Percentiles rank a stretch among this genome's conserved stretches.
These are phyloP conservation scores for Trilocha varians DNA, from an alignment of 2,888 invertebrate genomes.

Conservation along the genomic window DNA sequence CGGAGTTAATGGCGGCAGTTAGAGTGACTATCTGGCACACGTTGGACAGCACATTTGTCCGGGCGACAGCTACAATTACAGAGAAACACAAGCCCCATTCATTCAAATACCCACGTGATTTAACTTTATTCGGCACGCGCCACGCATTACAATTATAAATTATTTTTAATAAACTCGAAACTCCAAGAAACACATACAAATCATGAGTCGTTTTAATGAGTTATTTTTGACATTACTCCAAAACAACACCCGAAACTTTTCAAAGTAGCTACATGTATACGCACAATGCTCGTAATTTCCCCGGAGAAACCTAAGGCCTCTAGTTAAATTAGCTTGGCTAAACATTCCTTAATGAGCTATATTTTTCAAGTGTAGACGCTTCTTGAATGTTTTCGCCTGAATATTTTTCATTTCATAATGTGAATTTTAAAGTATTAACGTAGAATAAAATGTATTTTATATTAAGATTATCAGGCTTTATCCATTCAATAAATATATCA, in stretches of 20 bases:
- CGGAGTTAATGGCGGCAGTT: slow-evolving; percentile 52
- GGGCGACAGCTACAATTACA: slow-evolving; percentile 64
- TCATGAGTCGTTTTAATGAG: slow-evolving; percentile 24
- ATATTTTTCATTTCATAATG: slow-evolving; percentile 32
- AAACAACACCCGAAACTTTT: slow-evolving; percentile 40
- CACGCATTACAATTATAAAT: slow-evolving; percentile 23
- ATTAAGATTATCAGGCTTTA: no score
- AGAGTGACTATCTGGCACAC: slow-evolving; percentile 54
- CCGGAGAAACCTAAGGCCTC: slow-evolving; percentile 43
- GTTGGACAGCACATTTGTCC: slow-evolving; percentile 58
- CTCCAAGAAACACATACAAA: slow-evolving; percentile 14
- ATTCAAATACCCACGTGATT: slow-evolving; percentile 46
- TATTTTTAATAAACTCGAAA: slow-evolving; percentile 5
- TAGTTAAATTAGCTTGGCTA: slow-evolving; percentile 61
- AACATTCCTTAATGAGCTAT: slow-evolving; percentile 59
- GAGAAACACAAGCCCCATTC: slow-evolving; percentile 48
- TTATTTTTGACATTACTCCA: slow-evolving; percentile 27
- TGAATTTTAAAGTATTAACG: slow-evolving; percentile 15
- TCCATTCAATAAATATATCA: no score
- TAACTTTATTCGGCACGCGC: slow-evolving; percentile 26
- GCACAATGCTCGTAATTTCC: slow-evolving; percentile 58
- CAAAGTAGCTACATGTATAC: slow-evolving; percentile 38
- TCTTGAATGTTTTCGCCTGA: slow-evolving; percentile 36
- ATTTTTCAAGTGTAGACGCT: slow-evolving; percentile 49
- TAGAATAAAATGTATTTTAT: slow-evolving; percentile 9